Conservation (phyloP, 2,113 vertebrate species). For the Daphoenositta chrysoptera region DNA sequence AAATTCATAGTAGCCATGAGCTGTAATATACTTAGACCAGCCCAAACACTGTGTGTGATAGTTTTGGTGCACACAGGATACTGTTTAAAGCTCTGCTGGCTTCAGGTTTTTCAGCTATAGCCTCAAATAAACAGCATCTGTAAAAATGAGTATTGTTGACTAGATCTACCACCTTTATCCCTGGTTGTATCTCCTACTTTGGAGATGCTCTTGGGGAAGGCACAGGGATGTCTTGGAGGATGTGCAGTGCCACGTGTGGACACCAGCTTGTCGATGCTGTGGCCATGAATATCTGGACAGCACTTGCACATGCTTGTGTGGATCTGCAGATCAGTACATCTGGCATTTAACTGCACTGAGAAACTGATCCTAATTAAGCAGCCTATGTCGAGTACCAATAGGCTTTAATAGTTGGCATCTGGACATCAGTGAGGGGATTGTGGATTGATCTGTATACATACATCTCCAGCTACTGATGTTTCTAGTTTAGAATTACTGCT, state of each 20-base stretch:
- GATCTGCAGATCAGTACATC: background rate
- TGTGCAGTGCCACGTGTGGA: background rate
- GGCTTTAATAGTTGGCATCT: background rate
- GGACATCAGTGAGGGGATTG: background rate
- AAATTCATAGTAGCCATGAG: background rate
- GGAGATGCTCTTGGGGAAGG: background rate
- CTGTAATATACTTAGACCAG: background rate
- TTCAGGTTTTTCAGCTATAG: background rate
- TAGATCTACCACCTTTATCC: background rate
- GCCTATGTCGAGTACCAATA: background rate
- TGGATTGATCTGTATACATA: background rate
- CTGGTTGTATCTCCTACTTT: background rate
- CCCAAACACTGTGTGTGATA: background rate
- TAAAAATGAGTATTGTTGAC: background rate
- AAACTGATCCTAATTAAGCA: background rate
- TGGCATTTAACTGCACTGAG: background rate
- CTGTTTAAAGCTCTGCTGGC: background rate
- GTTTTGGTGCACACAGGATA: background rate
- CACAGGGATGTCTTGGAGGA: background rate
- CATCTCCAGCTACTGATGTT: background rate
- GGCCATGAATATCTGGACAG: background rate
- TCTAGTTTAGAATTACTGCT: background rate
- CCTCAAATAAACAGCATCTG: background rate
- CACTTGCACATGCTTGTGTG: background rate
- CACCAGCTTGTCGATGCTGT: background rate